A percentile compares a stretch with the other conserved stretches of the same genome.
These are phyloP conservation scores for Prenolepis imparis DNA, from an alignment of 2,888 invertebrate species.

Conservation along the genomic window DNA sequence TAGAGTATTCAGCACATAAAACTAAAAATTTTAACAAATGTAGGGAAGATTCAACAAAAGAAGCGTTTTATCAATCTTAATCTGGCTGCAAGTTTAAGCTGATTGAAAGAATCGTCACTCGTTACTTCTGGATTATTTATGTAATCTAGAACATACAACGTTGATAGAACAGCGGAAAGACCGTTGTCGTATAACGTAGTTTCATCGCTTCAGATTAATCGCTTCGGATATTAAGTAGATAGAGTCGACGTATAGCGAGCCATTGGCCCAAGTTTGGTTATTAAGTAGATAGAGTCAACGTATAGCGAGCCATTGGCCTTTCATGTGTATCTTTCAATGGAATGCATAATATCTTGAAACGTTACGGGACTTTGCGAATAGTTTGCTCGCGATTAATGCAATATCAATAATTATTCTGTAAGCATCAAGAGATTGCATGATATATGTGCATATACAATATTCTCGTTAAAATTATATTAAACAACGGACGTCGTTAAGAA, in stretches of 20 bases:
- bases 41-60: not conserved
- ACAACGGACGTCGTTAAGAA: not conserved
- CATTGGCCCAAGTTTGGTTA: conserved; percentile 19
- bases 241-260: conserved; percentile 4
- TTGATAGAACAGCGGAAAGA: not conserved
- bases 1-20: not conserved
- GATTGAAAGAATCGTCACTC: not conserved
- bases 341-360: conserved; percentile 18
- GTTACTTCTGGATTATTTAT: not conserved
- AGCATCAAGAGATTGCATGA: conserved; percentile 22
- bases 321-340: conserved; percentile 3
- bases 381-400: conserved; percentile 32
- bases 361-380: conserved; percentile 10
- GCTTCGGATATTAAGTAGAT: conserved; percentile 36
- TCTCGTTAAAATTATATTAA: not conserved
- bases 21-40: conserved; percentile 2
- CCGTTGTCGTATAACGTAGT: not conserved
- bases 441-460: not conserved
- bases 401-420: conserved; percentile 29
- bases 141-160: not conserved
- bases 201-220: not conserved
- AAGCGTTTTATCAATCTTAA: not conserved
- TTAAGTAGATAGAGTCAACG: conserved; percentile 35
- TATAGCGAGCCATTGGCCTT: conserved; percentile 18
- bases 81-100: not conserved